Evolutionary conservation across 2,113 vertebrate species (phyloP).

Genomic region (Pipa parva): DNA sequence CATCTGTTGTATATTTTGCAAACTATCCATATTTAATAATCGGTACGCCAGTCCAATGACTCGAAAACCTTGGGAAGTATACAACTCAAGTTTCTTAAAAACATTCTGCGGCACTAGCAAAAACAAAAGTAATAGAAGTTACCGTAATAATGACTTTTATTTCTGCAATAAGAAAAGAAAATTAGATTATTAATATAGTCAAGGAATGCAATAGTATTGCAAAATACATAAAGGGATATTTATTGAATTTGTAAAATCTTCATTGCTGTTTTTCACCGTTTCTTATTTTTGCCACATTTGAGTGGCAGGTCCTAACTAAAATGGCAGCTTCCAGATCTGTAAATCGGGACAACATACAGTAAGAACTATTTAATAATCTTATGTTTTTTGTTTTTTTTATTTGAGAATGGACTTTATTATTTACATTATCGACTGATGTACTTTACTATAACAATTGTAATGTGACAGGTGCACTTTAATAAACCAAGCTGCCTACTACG

Average conservation of each 20-base stretch:
- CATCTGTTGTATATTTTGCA: conserved; percentile 8
- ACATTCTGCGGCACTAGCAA: conserved; percentile 34
- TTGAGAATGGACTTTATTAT: too few species aligned
- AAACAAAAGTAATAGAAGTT: neutral
- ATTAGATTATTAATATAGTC: neutral
- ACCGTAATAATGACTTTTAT: neutral
- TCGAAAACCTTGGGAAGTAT: conserved; percentile 41
- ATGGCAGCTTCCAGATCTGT: too few species aligned
- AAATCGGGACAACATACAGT: too few species aligned
- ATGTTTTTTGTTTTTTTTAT: too few species aligned
- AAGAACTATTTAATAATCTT: too few species aligned
- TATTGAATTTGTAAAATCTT: neutral
- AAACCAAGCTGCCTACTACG: too few species aligned
- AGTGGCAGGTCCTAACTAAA: too few species aligned
- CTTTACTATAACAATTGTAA: too few species aligned
- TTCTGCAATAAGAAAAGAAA: neutral
- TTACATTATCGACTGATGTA: too few species aligned
- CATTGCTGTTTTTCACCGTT: neutral
- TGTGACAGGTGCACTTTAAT: too few species aligned
- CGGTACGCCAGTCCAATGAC: conserved; percentile 43
- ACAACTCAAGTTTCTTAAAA: conserved; percentile 19
- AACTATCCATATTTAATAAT: neutral
- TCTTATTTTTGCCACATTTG: neutral
- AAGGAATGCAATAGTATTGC: neutral
- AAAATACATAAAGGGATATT: neutral